These are phyloP conservation scores for Microplitis manilae DNA, from an alignment of 2,888 invertebrate species.

Conservation along the genomic window DNA sequence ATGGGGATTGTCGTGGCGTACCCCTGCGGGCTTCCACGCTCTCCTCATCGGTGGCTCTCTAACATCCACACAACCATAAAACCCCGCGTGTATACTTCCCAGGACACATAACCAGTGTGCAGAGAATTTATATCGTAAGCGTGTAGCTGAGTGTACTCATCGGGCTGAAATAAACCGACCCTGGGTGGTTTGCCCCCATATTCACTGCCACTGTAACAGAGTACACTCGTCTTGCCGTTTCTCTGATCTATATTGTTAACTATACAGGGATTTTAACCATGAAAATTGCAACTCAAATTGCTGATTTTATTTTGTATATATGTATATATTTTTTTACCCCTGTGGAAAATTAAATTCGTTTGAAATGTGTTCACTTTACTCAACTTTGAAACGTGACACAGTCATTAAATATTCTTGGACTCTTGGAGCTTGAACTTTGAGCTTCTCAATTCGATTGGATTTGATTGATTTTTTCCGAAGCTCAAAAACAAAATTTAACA, in stretches of 20 bases:
- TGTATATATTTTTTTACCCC: too few relatives aligned
- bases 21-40: slow-evolving; percentile 69
- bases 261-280: neutral
- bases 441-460: too few relatives aligned
- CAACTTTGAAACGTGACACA: too few relatives aligned
- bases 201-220: neutral
- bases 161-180: neutral
- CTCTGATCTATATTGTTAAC: neutral
- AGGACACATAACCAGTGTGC: neutral
- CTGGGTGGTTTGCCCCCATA: neutral
- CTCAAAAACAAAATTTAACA: too few relatives aligned
- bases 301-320: too few relatives aligned
- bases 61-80: slow-evolving; percentile 62
- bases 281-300: slow-evolving; percentile 45
- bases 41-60: slow-evolving; percentile 60
- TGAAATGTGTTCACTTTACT: too few relatives aligned
- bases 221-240: neutral
- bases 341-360: too few relatives aligned
- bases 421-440: too few relatives aligned
- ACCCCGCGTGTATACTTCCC: slow-evolving; percentile 38
- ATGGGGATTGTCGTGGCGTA: slow-evolving; percentile 71
- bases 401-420: too few relatives aligned
- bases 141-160: slow-evolving; percentile 1
- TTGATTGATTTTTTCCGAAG: too few relatives aligned
- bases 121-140: slow-evolving; percentile 1